Evolutionary conservation across 2,888 invertebrate genomes (phyloP), one percentile per base, ranked within the genome.

Genomic region (Lasioglossum malachurum): DNA sequence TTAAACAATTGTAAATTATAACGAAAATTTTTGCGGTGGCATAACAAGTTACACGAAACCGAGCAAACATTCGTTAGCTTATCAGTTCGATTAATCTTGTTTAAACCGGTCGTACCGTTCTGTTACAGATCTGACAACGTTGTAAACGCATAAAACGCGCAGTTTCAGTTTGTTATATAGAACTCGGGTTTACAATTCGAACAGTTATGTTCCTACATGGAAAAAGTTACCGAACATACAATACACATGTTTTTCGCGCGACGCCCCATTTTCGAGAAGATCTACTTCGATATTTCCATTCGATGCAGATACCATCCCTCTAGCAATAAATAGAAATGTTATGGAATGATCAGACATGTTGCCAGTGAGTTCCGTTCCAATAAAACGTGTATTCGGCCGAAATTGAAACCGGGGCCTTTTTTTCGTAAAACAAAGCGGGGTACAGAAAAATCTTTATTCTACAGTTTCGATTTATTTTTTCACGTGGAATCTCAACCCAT

Each of bases 281-380:
- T 60, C 60, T n/a, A 60, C 60, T 60, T 27, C 60, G 60, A 60
- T 60, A 60, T 27, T 60, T 60, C 60, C 60, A 27, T 60, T 60
- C 16, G 27, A 60, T 14, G 27, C 27, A 27, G 27, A 60, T 60
- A 60, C 60, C 5, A 60, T 5, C 27, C 27, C 27, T 4, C 14
- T 27, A 60, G 5, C 60, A 60, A 60, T 60, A 27, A 27, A 60
- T 60, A 60, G 60, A 60, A 60, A 60, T 60, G 60, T 60, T 60
- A 60, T 60, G 60, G 5, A 60, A 60, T 60, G 60, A 60, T 60
- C 60, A 27, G 5, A 60, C 27, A 27, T 12, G 60, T 4, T 60
- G 60, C 60, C 60, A 27, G 14, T 0, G 60, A 14, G 27, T 14
- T 27, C 60, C 2, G 27, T 27, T 27, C 57, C 12, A 60, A 60